Evolutionary conservation across 2,888 invertebrate species (phyloP).

Genomic region (Drosophila helvetica): DNA sequence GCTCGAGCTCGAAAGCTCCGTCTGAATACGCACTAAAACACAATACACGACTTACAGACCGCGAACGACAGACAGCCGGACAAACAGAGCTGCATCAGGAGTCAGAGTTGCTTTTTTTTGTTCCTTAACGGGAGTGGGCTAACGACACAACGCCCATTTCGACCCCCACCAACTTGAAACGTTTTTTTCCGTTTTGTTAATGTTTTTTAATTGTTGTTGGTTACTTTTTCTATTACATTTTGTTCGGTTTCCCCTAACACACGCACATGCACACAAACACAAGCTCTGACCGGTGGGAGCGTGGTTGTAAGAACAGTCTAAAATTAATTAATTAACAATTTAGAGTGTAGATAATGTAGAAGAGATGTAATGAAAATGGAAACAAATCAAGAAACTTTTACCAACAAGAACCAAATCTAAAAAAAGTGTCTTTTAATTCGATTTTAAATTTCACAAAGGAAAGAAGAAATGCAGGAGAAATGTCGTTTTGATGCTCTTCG

Average conservation of each 20-base stretch:
- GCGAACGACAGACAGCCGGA: neutral
- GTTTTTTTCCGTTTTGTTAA: neutral
- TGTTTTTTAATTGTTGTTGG: slow-evolving; percentile 3
- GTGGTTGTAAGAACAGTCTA: neutral
- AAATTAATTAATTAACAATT: slow-evolving; percentile 4
- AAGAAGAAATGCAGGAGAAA: neutral
- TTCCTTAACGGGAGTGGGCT: neutral
- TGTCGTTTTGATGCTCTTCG: neutral
- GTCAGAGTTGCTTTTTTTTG: neutral
- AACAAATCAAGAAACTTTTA: slow-evolving; percentile 21
- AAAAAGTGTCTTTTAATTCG: slow-evolving; percentile 22
- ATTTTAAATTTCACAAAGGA: slow-evolving; percentile 16
- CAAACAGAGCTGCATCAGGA: neutral
- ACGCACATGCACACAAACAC: neutral
- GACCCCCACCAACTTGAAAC: neutral
- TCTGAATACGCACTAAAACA: neutral
- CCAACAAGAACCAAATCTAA: slow-evolving; percentile 11
- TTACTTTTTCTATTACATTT: neutral
- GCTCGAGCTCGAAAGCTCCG: neutral
- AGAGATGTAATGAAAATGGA: slow-evolving; percentile 1
- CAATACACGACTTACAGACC: neutral
- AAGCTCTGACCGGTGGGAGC: neutral
- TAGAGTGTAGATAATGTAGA: slow-evolving; percentile 30
- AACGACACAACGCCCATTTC: neutral
- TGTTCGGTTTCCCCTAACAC: neutral